Conservation (phyloP, 2,113 vertebrate species). For the Tichodroma muraria region DNA sequence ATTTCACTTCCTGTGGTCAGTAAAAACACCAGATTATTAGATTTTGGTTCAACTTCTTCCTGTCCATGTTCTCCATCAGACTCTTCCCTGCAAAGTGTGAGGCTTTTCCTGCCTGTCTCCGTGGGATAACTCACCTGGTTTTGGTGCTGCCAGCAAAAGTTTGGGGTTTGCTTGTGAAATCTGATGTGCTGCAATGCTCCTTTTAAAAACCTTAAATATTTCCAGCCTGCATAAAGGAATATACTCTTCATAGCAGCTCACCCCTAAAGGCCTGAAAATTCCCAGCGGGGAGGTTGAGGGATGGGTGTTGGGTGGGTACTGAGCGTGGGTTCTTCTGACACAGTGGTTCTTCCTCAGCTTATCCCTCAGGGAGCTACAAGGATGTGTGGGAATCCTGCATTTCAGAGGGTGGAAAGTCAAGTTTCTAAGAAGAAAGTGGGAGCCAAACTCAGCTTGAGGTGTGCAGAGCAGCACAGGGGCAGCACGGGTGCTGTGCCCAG, state of each 20-base stretch:
- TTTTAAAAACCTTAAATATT: neutral
- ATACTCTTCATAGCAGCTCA: neutral
- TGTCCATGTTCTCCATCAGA: neutral
- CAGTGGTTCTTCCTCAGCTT: neutral
- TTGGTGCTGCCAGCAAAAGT: neutral
- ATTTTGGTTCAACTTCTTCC: neutral
- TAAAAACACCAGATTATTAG: neutral
- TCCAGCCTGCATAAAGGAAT: neutral
- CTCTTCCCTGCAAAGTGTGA: neutral
- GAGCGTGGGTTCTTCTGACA: neutral
- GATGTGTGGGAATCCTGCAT: neutral
- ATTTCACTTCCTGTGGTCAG: neutral
- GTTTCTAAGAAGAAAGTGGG: neutral
- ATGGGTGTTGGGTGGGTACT: neutral
- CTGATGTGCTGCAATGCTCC: neutral
- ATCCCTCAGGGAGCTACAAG: neutral
- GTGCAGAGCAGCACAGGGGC: neutral
- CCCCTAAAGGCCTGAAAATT: neutral
- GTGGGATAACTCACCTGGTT: neutral
- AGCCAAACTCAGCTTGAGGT: neutral
- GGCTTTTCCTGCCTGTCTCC: neutral
- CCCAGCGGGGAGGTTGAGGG: neutral
- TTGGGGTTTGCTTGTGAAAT: neutral
- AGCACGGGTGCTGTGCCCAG: rapidly evolving
- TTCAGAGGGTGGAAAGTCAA: neutral